A percentile compares a stretch with the other conserved stretches of the same genome.
These are phyloP conservation scores for Ecliptopera silaceata DNA, from an alignment of 2,888 invertebrate genomes.

Conservation along the genomic window DNA sequence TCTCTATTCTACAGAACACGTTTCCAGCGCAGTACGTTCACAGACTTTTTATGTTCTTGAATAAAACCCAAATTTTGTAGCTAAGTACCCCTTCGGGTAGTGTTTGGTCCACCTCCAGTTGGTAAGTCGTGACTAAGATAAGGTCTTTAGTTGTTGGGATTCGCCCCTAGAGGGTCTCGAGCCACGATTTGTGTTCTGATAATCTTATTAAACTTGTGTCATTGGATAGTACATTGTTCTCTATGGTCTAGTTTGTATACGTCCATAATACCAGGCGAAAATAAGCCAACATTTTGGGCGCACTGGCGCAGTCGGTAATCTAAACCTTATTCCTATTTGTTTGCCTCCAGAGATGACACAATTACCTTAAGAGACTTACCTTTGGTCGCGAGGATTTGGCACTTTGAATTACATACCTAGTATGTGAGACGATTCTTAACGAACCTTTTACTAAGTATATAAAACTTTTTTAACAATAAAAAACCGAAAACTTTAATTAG, in stretches of 20 bases:
- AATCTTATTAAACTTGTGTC: conserved; percentile 5
- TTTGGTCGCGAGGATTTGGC: no score
- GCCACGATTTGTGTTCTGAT: conserved; percentile 2
- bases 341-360: no score
- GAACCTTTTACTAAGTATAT: no score
- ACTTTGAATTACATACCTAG: no score
- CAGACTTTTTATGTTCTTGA: conserved; percentile 11
- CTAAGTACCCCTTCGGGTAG: conserved; percentile 11
- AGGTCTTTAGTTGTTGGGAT: conserved; percentile 13
- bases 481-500: no score
- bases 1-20: neutral
- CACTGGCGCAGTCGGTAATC: no score
- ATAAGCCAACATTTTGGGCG: no score
- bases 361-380: no score
- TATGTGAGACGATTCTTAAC: no score
- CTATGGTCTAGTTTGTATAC: neutral
- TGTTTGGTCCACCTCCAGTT: conserved; percentile 12
- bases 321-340: no score
- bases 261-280: no score
- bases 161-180: conserved; percentile 7
- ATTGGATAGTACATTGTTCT: neutral
- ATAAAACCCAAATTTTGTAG: conserved; percentile 17
- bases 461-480: no score
- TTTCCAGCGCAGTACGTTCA: conserved; percentile 3
- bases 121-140: conserved; percentile 15